Base-by-base conservation (phyloP, 2,113 vertebrate genomes). In the Burhinus oedicnemus region DNA sequence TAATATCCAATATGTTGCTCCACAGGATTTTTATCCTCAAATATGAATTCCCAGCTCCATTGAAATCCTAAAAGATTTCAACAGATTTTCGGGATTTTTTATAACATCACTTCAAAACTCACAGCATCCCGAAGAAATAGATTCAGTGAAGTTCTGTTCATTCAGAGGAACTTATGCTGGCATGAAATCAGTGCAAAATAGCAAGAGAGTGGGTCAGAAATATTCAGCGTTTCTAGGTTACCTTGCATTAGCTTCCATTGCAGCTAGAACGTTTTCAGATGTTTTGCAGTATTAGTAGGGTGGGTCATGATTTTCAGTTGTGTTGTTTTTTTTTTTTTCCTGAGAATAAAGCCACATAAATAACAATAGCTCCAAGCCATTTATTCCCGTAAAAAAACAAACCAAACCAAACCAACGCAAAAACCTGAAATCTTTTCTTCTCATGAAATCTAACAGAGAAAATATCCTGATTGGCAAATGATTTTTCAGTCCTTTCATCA, bases 401-500 rank as follows among this genome's bases (percentile, higher is more conserved):
- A 8, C 30, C 22, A 6, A 51, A 51, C 47, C 49, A 51, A 51
- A 25, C 9, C 49, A 51, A 23, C 23, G 7, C 49, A 51, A 51
- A 27, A 66, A 82, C 29, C 62, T 69, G 51, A 93, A 90, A 81
- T 58, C 0, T 96, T 95, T 97, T 70, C 58, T 94, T 92, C 83
- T 76, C 88, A 51, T 9, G 8, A 91, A 97, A 85, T 90, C 44
- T 76, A 85, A 38, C 5, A 62, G 68, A 91, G 40, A 76, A 96
- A 96, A 84, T n/a, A 70, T 61, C 8, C 5, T 38, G 66, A 93
- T 22, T 89, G 91, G 71, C 86, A 95, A 97, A 97, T 96, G 86
- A 97, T 70, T 96, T 96, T 96, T 90, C 91, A 91, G 81, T 91
- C 80, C 80, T 96, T 96, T 97, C 93, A 92, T 89, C 93, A 94